Conservation (phyloP, 2,113 vertebrate genomes). For the Siniperca knerii region DNA sequence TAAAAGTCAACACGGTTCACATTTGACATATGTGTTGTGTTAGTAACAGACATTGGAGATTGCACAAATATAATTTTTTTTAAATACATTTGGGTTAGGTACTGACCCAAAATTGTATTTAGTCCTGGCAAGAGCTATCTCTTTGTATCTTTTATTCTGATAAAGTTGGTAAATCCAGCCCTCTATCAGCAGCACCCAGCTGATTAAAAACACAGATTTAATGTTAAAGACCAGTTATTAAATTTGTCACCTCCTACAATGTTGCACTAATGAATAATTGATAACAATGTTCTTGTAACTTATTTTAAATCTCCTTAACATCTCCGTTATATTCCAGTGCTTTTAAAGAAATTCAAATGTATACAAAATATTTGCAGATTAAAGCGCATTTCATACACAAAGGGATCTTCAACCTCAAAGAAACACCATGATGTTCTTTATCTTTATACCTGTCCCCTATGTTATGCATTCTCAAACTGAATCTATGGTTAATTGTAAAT, state of each 20-base stretch:
- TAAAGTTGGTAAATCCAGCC: slow-evolving; percentile 1
- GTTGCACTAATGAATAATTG: slow-evolving; percentile 16
- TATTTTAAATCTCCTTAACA: slow-evolving; percentile 11
- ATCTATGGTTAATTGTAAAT: slow-evolving; percentile 3
- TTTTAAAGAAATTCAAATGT: slow-evolving; percentile 19
- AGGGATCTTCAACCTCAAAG: neutral
- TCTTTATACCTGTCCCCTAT: neutral
- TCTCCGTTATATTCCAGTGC: neutral
- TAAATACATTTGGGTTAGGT: neutral
- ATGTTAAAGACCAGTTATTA: slow-evolving; percentile 20
- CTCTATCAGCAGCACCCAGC: neutral
- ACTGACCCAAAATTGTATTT: neutral
- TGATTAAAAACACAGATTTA: neutral
- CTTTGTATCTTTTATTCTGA: neutral
- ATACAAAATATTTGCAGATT: slow-evolving; percentile 15
- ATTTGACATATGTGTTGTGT: neutral
- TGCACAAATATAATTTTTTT: neutral
- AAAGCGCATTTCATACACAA: slow-evolving; percentile 20
- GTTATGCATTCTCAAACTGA: neutral
- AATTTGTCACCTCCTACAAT: neutral
- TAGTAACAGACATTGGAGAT: neutral
- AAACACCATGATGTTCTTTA: neutral
- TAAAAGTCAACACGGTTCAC: neutral
- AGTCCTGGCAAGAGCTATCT: neutral
- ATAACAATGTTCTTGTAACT: neutral